Percentiles rank a stretch among this genome's conserved stretches.
Conservation (phyloP, 2,113 vertebrate species). For the Vulpes lagopus region DNA sequence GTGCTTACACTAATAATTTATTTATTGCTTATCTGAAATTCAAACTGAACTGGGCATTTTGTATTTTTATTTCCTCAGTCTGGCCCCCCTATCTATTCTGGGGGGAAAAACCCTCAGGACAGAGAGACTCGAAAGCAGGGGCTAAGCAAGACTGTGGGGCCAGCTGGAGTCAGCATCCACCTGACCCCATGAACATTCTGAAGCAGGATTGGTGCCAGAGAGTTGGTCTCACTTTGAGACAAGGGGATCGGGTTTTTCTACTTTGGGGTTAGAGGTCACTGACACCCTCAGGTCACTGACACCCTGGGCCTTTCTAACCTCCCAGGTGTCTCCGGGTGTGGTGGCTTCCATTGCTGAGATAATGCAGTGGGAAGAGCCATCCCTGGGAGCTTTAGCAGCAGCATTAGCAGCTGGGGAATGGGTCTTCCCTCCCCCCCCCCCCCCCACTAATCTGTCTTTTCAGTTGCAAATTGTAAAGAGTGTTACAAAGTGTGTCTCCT, state of each 20-base stretch:
- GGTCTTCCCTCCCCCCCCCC: too few relatives aligned
- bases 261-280: background rate
- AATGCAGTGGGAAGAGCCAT: background rate
- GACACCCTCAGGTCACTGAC: background rate
- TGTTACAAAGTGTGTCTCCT: background rate
- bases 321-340: background rate
- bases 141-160: background rate
- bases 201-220: background rate
- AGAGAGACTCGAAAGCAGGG: background rate
- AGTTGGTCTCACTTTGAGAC: background rate
- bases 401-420: background rate
- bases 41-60: background rate
- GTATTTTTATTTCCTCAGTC: slow-evolving; percentile 16
- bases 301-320: background rate
- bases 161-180: background rate
- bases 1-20: background rate
- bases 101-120: background rate
- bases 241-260: rapidly evolving
- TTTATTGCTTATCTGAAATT: slow-evolving; percentile 34
- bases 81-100: background rate
- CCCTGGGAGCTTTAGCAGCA: background rate
- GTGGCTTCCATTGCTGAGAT: background rate
- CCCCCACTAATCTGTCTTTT: background rate
- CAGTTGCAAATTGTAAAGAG: background rate
- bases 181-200: background rate